Percentiles rank a stretch among this genome's conserved stretches.
phyloP scores from a whole-genome alignment of 2,797 vertebrate genomes.

The Pipistrellus kuhlii region DNA sequence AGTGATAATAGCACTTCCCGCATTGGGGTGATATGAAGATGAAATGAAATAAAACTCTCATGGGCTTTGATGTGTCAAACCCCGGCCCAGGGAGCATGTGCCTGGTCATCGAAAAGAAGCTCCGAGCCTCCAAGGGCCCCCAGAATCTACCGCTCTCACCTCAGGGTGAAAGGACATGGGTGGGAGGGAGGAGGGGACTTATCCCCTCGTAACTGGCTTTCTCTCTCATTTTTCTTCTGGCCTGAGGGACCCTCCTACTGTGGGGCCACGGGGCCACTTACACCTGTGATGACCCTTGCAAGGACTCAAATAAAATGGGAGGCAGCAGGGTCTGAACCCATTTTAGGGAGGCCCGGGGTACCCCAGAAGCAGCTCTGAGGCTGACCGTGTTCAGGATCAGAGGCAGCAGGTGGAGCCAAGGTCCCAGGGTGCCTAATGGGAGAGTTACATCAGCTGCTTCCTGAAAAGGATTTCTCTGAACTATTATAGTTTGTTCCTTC shows the following conservation, averaged over 20 bases:
- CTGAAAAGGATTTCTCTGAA: not conserved
- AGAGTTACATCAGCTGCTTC: not conserved
- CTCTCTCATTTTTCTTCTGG: not conserved
- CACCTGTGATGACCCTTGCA: not conserved
- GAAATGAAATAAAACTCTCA: not conserved
- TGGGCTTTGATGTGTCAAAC: not conserved
- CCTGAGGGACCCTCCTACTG: not conserved
- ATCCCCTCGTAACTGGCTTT: not conserved
- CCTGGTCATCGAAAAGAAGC: not conserved
- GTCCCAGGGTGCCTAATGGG: not conserved
- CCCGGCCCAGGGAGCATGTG: not conserved
- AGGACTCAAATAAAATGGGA: not conserved
- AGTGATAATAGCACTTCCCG: too few relatives aligned
- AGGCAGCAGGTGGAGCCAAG: not conserved
- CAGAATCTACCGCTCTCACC: not conserved
- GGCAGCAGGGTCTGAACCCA: not conserved
- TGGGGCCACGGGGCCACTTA: not conserved
- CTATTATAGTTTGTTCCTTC: not conserved
- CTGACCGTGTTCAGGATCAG: accelerated
- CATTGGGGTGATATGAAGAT: not conserved
- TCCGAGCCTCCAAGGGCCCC: not conserved
- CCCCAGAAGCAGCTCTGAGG: not conserved
- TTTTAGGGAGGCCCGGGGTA: not conserved
- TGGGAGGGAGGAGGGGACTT: not conserved
- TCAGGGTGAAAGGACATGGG: not conserved